A percentile compares a stretch with the other conserved stretches of the same genome.
Conservation (phyloP, 2,797 vertebrate genomes). For the Poliocrania exsul region DNA sequence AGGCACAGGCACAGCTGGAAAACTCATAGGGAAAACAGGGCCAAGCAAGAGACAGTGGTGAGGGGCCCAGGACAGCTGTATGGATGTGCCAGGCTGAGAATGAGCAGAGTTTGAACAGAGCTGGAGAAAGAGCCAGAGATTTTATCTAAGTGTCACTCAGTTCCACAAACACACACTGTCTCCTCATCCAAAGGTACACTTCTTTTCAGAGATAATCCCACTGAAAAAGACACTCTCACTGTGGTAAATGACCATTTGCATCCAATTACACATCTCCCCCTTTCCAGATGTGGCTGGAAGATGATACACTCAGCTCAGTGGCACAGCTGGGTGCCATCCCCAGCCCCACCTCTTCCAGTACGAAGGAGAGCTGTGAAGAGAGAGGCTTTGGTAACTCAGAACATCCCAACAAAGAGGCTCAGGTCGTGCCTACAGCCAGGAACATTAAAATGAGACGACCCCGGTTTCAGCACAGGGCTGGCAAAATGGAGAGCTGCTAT, state of each 20-base stretch:
- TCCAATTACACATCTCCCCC: neutral
- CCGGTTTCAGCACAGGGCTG: neutral
- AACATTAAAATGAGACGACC: neutral
- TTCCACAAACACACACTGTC: neutral
- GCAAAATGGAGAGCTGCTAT: neutral
- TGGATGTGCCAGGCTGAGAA: neutral
- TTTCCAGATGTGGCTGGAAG: constrained; percentile 3
- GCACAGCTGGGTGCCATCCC: neutral
- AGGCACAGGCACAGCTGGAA: neutral
- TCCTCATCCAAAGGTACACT: neutral
- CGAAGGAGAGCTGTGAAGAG: neutral
- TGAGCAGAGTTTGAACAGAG: neutral
- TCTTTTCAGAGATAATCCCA: neutral
- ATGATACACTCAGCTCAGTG: neutral
- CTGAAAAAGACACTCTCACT: neutral
- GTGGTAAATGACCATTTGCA: neutral
- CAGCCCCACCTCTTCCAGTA: neutral
- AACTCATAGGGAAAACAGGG: rapidly evolving
- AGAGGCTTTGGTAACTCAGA: neutral
- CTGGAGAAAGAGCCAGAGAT: neutral
- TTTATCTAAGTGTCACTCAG: neutral
- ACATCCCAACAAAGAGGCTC: neutral
- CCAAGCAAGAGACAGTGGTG: rapidly evolving
- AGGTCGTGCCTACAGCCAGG: neutral
- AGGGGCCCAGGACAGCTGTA: neutral